Percentiles rank a stretch among this genome's conserved stretches.
These are phyloP conservation scores for Chloroclysta siterata DNA, from an alignment of 2,888 invertebrate genomes.

Conservation along the genomic window DNA sequence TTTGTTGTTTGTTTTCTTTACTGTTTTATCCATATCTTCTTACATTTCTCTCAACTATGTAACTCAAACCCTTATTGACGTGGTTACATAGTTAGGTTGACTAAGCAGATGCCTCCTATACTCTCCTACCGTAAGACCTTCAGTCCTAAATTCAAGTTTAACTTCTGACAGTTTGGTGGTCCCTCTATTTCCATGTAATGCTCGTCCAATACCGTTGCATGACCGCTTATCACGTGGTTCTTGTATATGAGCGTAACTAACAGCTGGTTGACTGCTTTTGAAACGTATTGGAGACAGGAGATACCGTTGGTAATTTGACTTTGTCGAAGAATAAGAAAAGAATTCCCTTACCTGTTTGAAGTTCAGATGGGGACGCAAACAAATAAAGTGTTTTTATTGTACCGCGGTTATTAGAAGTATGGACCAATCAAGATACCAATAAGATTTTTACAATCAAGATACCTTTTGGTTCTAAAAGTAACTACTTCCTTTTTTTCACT, in stretches of 20 bases:
- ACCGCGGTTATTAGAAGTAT: no score
- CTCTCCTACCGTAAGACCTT: background rate
- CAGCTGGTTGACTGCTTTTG: conserved; percentile 31
- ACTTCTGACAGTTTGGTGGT: conserved; percentile 1
- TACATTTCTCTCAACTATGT: no score
- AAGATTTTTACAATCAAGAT: no score
- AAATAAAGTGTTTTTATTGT: no score
- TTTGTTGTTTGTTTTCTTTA: no score
- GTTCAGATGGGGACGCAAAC: background rate
- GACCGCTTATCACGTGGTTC: conserved; percentile 27
- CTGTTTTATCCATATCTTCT: no score
- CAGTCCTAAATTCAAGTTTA: background rate
- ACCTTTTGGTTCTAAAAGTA: no score
- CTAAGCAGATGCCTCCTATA: no score
- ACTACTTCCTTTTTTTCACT: no score
- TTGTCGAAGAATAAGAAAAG: conserved; percentile 6
- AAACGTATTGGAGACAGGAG: conserved; percentile 15
- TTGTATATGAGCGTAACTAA: conserved; percentile 35
- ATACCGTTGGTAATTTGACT: conserved; percentile 25
- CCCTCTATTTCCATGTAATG: conserved; percentile 37
- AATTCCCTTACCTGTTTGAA: conserved; percentile 8
- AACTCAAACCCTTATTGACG: no score
- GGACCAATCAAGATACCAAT: no score
- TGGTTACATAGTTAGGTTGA: no score
- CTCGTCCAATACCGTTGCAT: conserved; percentile 26